Conservation (phyloP, 1,140 invertebrate genomes). For the Bathynomus jamesi region DNA sequence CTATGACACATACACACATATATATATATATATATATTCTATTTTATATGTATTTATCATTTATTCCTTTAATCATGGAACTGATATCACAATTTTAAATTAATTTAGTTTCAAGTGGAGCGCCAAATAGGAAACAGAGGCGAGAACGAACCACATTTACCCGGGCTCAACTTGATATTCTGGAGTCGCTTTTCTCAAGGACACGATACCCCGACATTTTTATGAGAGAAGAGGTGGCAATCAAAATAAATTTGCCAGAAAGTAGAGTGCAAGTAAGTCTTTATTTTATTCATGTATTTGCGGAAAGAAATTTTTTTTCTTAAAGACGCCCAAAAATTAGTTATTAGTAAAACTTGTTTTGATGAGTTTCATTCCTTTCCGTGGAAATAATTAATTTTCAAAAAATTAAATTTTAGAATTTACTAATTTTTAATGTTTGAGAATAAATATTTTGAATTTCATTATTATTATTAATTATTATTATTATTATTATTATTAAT, state of each 20-base stretch:
- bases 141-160: conserved; percentile 97
- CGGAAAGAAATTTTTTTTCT: no score
- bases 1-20: neutral
- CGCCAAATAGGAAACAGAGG: conserved; percentile 68
- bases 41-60: neutral
- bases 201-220: conserved; percentile 98
- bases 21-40: neutral
- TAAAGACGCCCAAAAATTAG: no score
- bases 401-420: no score
- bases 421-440: no score
- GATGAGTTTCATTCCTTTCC: no score
- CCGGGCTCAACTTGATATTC: conserved; percentile 84
- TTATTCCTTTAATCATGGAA: neutral
- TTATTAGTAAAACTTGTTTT: no score
- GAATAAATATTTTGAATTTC: no score
- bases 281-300: neutral
- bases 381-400: no score
- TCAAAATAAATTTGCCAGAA: conserved; percentile 95
- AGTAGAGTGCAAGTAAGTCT: conserved; percentile 87
- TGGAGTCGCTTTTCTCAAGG: conserved; percentile 89
- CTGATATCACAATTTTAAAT: neutral
- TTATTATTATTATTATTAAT: no score
- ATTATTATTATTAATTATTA: no score
- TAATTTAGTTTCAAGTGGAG: neutral
- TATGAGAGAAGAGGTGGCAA: conserved; percentile 95